These are phyloP conservation scores for Stigmatopora nigra DNA, from an alignment of 2,113 vertebrate species.

Conservation along the genomic window DNA sequence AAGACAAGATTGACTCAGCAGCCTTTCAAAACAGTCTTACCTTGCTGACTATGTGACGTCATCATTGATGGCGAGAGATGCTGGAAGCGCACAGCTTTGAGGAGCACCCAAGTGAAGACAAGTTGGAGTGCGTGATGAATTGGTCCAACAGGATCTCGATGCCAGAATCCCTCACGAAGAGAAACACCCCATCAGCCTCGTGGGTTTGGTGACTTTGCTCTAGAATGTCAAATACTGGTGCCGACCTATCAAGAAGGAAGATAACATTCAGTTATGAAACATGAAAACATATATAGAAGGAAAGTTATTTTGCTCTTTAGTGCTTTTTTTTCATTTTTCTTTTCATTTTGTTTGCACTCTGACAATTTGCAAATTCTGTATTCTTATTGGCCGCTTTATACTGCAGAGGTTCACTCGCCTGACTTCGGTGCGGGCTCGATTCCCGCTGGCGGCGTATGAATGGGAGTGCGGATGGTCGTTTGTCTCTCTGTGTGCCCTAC, in stretches of 20 bases:
- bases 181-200: constrained; percentile 54
- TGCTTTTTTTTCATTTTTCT: too few species aligned
- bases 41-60: constrained; percentile 66
- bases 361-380: too few species aligned
- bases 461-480: too few species aligned
- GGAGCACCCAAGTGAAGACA: constrained; percentile 9
- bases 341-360: too few species aligned
- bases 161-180: constrained; percentile 21
- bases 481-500: too few species aligned
- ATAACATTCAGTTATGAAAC: background rate
- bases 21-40: constrained; percentile 39
- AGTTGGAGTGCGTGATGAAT: background rate
- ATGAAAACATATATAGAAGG: background rate
- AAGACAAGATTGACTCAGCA: background rate
- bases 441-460: too few species aligned
- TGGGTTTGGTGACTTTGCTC: constrained; percentile 31
- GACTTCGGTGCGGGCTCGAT: too few species aligned
- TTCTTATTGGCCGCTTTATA: too few species aligned
- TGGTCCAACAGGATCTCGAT: constrained; percentile 17
- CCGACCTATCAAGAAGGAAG: constrained; percentile 34
- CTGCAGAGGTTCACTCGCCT: too few species aligned
- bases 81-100: constrained; percentile 1
- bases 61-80: constrained; percentile 32
- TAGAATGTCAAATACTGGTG: constrained; percentile 19
- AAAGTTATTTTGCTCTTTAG: too few species aligned